phyloP scores from a whole-genome alignment of 2,797 vertebrate genomes.

The Clarias laeviceps region DNA sequence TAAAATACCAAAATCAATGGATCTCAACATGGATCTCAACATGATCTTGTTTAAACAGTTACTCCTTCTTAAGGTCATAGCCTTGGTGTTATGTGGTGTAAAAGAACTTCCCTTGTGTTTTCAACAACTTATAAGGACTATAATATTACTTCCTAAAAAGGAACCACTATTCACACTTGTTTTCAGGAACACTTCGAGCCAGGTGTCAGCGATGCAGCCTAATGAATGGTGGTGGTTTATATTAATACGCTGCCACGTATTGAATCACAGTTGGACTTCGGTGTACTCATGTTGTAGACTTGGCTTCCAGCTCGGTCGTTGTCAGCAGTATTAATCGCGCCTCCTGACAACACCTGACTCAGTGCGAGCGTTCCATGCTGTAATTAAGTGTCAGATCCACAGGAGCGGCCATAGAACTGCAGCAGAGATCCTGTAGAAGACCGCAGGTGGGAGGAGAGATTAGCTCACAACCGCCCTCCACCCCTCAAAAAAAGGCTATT shows the following conservation, averaged over 20 bases:
- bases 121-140: constrained; percentile 1
- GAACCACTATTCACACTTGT: constrained; percentile 22
- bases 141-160: constrained; percentile 29
- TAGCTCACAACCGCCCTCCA: constrained; percentile 44
- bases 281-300: constrained; percentile 24
- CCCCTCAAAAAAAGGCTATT: constrained; percentile 39
- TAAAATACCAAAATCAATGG: neutral
- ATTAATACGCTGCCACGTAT: constrained; percentile 43
- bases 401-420: constrained; percentile 54
- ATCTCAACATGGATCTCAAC: neutral
- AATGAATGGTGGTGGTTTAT: constrained; percentile 45
- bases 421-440: constrained; percentile 53
- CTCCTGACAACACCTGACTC: constrained; percentile 53
- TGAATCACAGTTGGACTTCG: constrained; percentile 43
- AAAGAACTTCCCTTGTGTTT: constrained; percentile 17
- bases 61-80: neutral
- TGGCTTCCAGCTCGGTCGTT: constrained; percentile 47
- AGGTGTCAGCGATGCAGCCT: constrained; percentile 36
- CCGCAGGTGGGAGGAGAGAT: constrained; percentile 51
- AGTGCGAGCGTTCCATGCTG: constrained; percentile 56
- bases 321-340: constrained; percentile 54
- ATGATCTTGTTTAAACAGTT: constrained; percentile 12
- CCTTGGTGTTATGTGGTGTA: neutral
- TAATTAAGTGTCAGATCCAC: constrained; percentile 59
- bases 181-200: constrained; percentile 33